Conservation (phyloP, 2,888 invertebrate species). For the Drosophila atroscutellata region DNA sequence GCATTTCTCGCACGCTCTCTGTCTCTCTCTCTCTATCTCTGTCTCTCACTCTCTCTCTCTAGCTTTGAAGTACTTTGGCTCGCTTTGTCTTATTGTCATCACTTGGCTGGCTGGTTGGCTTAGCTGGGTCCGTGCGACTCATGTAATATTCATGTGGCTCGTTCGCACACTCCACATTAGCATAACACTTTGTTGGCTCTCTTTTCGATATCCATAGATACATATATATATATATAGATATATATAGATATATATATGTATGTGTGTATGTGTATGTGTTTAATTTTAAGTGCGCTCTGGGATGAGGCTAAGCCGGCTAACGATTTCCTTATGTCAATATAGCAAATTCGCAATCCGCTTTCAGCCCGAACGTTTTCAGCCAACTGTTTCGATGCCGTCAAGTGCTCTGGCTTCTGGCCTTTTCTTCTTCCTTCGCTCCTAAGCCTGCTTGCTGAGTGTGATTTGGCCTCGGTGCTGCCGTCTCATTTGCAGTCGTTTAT, state of each 20-base stretch:
- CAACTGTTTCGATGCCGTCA: slow-evolving; percentile 53
- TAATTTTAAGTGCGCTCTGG: slow-evolving; percentile 67
- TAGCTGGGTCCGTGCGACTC: slow-evolving; percentile 35
- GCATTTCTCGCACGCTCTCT: background rate
- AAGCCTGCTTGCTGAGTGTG: slow-evolving; percentile 34
- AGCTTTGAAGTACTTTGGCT: slow-evolving; percentile 1
- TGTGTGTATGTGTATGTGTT: slow-evolving; percentile 44
- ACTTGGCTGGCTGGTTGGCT: slow-evolving; percentile 43
- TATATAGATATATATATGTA: slow-evolving; percentile 4
- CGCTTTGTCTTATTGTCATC: slow-evolving; percentile 67
- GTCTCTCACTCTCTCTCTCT: background rate
- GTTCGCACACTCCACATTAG: slow-evolving; percentile 56
- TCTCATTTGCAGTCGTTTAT: slow-evolving; percentile 55
- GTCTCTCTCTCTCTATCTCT: background rate
- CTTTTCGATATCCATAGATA: slow-evolving; percentile 2
- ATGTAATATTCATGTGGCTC: slow-evolving; percentile 73
- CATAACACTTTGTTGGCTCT: slow-evolving; percentile 58
- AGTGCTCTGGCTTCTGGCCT: slow-evolving; percentile 4
- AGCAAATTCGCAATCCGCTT: slow-evolving; percentile 76
- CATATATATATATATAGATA: background rate
- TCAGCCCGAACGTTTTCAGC: slow-evolving; percentile 30
- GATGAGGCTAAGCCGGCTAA: slow-evolving; percentile 71
- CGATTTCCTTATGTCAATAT: slow-evolving; percentile 80
- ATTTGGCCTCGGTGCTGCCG: slow-evolving; percentile 30
- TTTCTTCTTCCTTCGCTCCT: slow-evolving; percentile 4